These are phyloP conservation scores for Arnoldichthys spilopterus DNA, from an alignment of 2,797 vertebrate species.

Conservation along the genomic window DNA sequence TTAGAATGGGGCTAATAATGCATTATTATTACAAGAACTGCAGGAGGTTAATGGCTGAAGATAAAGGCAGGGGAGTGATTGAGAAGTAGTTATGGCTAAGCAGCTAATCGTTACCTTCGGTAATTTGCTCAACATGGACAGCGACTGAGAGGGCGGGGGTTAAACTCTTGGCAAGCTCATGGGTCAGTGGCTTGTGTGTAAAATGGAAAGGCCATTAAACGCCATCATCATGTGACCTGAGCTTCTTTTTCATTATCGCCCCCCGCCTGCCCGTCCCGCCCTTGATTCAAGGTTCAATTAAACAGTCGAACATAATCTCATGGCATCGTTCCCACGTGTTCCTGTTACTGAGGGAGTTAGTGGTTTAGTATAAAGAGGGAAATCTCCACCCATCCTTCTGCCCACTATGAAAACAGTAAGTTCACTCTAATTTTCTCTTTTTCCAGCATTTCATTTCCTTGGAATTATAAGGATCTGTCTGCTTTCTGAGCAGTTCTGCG, in stretches of 20 bases:
- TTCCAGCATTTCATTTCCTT: neutral
- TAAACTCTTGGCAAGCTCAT: neutral
- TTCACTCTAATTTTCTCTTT: neutral
- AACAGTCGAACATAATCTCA: slow-evolving; percentile 39
- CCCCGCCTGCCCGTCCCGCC: neutral
- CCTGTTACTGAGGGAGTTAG: slow-evolving; percentile 12
- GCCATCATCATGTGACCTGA: slow-evolving; percentile 13
- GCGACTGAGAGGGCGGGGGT: neutral
- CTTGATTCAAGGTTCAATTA: slow-evolving; percentile 47
- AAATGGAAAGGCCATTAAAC: neutral
- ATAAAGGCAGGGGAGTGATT: neutral
- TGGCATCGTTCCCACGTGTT: neutral
- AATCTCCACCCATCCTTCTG: neutral
- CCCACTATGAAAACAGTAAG: slow-evolving; percentile 8
- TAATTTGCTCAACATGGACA: slow-evolving; percentile 21
- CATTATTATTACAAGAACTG: slow-evolving; percentile 13
- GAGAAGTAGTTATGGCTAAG: slow-evolving; percentile 19
- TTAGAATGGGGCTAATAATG: neutral
- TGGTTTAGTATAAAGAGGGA: slow-evolving; percentile 2
- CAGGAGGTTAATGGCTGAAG: neutral
- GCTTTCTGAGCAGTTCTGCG: no score
- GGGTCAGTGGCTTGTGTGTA: slow-evolving; percentile 12
- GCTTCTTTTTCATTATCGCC: slow-evolving; percentile 8
- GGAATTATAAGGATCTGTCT: no score
- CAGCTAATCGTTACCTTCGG: neutral